Evolutionary conservation across 2,113 vertebrate species (phyloP), one percentile per base, ranked within the genome.

Genomic region (Poeciliopsis turrubarensis): DNA sequence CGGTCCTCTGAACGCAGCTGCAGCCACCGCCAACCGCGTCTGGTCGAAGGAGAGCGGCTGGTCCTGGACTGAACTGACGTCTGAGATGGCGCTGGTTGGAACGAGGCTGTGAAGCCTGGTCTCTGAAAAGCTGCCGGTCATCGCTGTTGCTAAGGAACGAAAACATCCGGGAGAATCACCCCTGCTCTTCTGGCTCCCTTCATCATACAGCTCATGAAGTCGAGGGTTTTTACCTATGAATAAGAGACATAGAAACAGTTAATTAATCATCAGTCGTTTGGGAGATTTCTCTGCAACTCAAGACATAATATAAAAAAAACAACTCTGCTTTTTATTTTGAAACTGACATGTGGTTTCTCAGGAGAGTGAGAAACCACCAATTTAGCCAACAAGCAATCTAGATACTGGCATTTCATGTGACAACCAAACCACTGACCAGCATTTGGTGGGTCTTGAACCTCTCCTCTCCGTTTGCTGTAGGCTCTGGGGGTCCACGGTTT

Each of bases 401-500:
- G 15, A 47, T 6, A 17, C 0, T 17, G 44, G 44, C 17, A 47
- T 7, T 47, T 47, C 4, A 4, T 47, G 17, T 17, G 14, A 7
- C n/a, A 17, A 27, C 31, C 6, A 0, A 13, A 34, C 15, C 60
- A 91, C 89, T 81, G 37, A 93, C 91, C 72, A 0, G 12, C 32
- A 0, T 25, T 32, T 22, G 37, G 30, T 17, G 65, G 57, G 29
- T 65, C 76, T 39, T 47, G 60, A 0, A 66, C 15, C 57, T 90
- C 89, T 6, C 32, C 73, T 67, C 94, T 94, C 72, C 87, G 91
- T 72, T 93, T 95, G 34, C 90, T 80, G 82, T 95, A 96, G 0
- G 92, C 93, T 39, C 95, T 88, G 3, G 89, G 94, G n/a, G 90
- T 92, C 95, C 95, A 95, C 0, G 94, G 95, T 30, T 92, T 89